phyloP scores from a whole-genome alignment of 35 echinoderm and acorn worm species.

The Hemicentrotus pulcherrimus region DNA sequence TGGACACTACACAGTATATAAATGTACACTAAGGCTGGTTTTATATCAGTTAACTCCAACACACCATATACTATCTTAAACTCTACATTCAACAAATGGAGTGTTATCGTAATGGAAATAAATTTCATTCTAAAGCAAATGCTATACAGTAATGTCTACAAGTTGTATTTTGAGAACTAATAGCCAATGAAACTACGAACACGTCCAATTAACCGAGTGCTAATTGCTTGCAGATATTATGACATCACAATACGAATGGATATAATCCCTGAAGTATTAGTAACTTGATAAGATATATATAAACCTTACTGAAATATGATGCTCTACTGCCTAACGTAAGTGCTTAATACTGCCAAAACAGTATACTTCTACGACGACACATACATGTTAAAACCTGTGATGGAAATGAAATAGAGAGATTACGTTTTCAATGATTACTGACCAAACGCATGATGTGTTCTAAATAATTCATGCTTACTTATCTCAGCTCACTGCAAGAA shows the following conservation, averaged over 20 bases:
- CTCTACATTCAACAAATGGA: not conserved
- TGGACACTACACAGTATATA: not conserved
- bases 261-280: not conserved
- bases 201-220: not conserved
- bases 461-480: not conserved
- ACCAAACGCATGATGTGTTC: not conserved
- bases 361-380: not conserved
- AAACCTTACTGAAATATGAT: not conserved
- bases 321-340: not conserved
- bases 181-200: not conserved
- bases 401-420: not conserved
- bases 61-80: not conserved
- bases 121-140: not conserved
- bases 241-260: not conserved
- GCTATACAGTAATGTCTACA: not conserved
- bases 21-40: not conserved
- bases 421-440: constrained; percentile 12
- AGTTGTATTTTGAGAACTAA: not conserved
- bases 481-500: not conserved
- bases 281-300: not conserved
- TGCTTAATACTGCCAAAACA: not conserved
- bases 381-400: not conserved
- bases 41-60: not conserved
- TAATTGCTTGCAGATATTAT: not conserved
- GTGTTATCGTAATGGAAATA: not conserved